These are phyloP conservation scores for Halictus ligatus DNA, from an alignment of 2,888 invertebrate genomes.

Conservation along the genomic window DNA sequence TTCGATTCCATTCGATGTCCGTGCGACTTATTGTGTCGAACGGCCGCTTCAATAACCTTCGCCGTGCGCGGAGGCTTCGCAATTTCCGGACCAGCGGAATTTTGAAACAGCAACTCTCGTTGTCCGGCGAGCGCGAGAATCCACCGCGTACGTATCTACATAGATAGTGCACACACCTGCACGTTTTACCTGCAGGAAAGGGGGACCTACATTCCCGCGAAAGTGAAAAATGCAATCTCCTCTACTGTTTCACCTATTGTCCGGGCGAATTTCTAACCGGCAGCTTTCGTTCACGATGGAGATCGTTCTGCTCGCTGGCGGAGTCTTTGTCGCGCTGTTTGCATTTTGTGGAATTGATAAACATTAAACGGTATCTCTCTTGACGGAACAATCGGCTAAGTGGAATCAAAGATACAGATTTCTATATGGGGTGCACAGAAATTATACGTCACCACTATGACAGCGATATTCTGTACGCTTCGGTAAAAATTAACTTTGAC, in stretches of 20 bases:
- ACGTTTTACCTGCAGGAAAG: constrained; percentile 5
- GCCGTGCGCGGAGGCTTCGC: constrained; percentile 7
- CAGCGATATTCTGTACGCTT: too few species aligned
- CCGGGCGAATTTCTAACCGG: constrained; percentile 12
- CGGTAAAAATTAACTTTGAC: too few species aligned
- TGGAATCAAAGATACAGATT: too few species aligned
- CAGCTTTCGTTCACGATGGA: background rate
- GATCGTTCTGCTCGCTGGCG: background rate
- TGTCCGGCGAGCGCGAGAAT: background rate
- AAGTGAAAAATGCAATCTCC: constrained; percentile 26
- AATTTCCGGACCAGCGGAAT: constrained; percentile 56
- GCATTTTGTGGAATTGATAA: background rate
- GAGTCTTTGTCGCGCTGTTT: background rate
- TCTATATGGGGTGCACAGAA: too few species aligned
- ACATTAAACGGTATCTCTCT: too few species aligned
- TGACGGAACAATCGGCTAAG: too few species aligned
- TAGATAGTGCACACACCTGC: background rate
- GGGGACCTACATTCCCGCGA: constrained; percentile 28
- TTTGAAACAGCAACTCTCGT: constrained; percentile 37
- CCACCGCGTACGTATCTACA: background rate
- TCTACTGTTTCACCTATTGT: constrained; percentile 20
- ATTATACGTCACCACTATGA: too few species aligned
- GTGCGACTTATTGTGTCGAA: constrained; percentile 63
- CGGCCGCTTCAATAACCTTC: constrained; percentile 51
- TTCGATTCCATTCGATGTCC: constrained; percentile 66